A percentile compares a stretch with the other conserved stretches of the same genome.
Conservation (phyloP, 2,888 invertebrate genomes). For the Drosophila testacea region DNA sequence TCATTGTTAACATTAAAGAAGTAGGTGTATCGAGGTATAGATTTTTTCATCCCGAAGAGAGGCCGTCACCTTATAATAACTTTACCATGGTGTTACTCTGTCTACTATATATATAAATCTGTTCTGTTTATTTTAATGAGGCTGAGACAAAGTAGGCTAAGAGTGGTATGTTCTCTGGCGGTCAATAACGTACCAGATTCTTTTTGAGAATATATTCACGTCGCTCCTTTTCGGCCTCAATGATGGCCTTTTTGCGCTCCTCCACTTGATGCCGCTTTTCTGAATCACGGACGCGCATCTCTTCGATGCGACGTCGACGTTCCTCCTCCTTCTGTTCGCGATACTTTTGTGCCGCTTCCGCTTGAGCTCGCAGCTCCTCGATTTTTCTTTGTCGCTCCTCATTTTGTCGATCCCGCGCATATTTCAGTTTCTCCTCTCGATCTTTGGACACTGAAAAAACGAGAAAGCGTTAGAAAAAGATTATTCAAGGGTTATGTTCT, state of each 20-base stretch:
- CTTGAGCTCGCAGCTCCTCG: conserved; percentile 95
- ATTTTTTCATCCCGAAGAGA: too few relatives aligned
- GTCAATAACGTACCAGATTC: conserved; percentile 86
- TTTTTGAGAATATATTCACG: conserved; percentile 94
- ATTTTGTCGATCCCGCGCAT: conserved; percentile 94
- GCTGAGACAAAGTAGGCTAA: not conserved
- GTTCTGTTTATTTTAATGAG: too few relatives aligned
- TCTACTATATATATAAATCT: too few relatives aligned
- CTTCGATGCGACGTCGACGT: conserved; percentile 92
- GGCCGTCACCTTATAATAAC: too few relatives aligned
- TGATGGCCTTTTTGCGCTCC: conserved; percentile 94
- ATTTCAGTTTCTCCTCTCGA: conserved; percentile 89
- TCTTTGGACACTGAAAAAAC: conserved; percentile 83
- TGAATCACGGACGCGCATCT: conserved; percentile 91
- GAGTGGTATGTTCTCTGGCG: too few relatives aligned
- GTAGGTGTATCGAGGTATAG: too few relatives aligned
- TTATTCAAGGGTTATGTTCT: not conserved
- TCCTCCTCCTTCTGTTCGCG: conserved; percentile 95
- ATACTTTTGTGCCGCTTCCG: conserved; percentile 94
- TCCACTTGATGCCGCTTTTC: conserved; percentile 91
- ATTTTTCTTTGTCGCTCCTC: conserved; percentile 95
- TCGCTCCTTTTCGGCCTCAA: conserved; percentile 94
- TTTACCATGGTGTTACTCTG: too few relatives aligned
- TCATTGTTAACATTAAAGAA: too few relatives aligned
- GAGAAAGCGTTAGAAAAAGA: not conserved